A percentile compares a stretch with the other conserved stretches of the same genome.
Evolutionary conservation across 1,140 invertebrate species (phyloP).

Genomic region (Neodiprion virginianus): DNA sequence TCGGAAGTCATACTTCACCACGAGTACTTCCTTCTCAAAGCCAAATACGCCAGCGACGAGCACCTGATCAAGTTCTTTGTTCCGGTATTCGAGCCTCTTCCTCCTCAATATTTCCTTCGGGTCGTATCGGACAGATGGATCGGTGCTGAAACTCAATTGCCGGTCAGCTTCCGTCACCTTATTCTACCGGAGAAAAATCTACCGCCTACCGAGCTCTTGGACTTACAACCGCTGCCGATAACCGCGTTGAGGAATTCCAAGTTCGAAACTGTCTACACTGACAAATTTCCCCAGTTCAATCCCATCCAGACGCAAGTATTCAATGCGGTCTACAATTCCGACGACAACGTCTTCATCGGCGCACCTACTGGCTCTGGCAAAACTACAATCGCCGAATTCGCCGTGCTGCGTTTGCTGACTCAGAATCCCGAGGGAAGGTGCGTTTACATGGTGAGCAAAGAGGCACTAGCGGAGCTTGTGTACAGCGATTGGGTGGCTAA

Average conservation of each 20-base stretch:
- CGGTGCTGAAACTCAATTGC: slow-evolving; percentile 93
- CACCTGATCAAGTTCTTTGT: slow-evolving; percentile 98
- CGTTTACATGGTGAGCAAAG: slow-evolving; percentile 94
- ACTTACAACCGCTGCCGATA: slow-evolving; percentile 94
- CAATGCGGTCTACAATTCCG: slow-evolving; percentile 97
- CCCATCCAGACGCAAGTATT: slow-evolving; percentile 99
- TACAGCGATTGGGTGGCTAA: slow-evolving; percentile 92
- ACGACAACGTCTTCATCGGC: slow-evolving; percentile 98
- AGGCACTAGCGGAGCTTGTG: slow-evolving; percentile 90
- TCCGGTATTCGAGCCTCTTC: slow-evolving; percentile 96
- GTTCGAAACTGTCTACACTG: slow-evolving; percentile 86
- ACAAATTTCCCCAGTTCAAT: slow-evolving; percentile 95
- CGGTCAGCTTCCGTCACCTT: slow-evolving; percentile 96
- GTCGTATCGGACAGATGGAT: slow-evolving; percentile 85
- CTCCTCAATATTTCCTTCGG: slow-evolving; percentile 96
- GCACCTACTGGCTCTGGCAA: slow-evolving; percentile 98
- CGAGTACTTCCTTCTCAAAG: slow-evolving; percentile 96
- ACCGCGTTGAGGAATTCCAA: slow-evolving; percentile 83
- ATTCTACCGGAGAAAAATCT: slow-evolving; percentile 98
- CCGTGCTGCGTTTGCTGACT: slow-evolving; percentile 87
- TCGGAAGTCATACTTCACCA: slow-evolving; percentile 96
- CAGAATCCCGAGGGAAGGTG: slow-evolving; percentile 77
- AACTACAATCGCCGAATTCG: slow-evolving; percentile 96
- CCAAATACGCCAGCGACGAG: slow-evolving; percentile 93
- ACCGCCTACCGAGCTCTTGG: slow-evolving; percentile 97